Base-by-base conservation (phyloP, 2,888 invertebrate genomes). In the Orchestes rusci region DNA sequence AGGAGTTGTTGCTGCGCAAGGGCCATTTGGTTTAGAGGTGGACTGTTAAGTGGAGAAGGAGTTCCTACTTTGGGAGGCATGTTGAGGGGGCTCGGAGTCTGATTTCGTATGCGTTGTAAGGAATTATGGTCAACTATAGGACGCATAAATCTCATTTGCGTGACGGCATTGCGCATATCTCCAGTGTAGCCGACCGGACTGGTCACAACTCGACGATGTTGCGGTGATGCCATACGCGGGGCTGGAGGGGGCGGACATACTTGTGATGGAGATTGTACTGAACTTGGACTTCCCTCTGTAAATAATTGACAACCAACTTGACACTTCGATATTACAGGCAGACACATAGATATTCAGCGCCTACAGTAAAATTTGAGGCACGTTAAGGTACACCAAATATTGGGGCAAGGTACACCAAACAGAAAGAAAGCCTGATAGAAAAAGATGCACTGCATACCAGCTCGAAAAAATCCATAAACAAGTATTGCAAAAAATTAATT, bases 251-350 rank as follows among this genome's bases (percentile, higher is more conserved):
- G 68, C 28, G 64, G 53, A 49, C 67, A 66, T 8, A 67, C 61
- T 54, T 69, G 67, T 4, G 70, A 66, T 2, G 69, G 68, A 3
- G 70, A 70, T 33, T 72, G 73, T 1, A 72, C 72, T 1, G 75
- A 71, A 3, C 75, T 73, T 1, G 78, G 78, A 57, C 74, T 74
- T 40, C 76, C 77, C 44, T 79, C 79, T 31, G 68, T 69, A 62
- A 73, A 30, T 16, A 31, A 43, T 15, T 16, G n/a, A n/a, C n/a
- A n/a, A n/a, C n/a, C n/a, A n/a, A n/a, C n/a, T n/a, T n/a, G n/a
- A n/a, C n/a, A n/a, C n/a, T n/a, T n/a, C n/a, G n/a, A n/a, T n/a
- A n/a, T n/a, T n/a, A n/a, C n/a, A n/a, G n/a, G n/a, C n/a, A n/a
- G n/a, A n/a, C n/a, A n/a, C n/a, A n/a, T n/a, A n/a, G n/a, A n/a